Conservation (phyloP, 2,888 invertebrate genomes). For the Elysia crispata region DNA sequence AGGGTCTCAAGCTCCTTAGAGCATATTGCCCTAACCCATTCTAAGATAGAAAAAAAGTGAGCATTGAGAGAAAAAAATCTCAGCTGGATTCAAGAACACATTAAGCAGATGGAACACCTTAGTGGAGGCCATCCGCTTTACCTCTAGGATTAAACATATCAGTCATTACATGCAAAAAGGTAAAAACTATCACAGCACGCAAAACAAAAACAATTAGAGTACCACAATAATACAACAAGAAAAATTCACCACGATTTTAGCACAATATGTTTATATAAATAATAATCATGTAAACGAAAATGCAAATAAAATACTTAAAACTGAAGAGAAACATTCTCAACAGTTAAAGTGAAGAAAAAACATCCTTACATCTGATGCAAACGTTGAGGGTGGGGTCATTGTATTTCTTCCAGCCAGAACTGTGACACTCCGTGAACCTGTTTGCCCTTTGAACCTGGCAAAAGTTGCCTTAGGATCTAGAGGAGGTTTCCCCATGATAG, state of each 20-base stretch:
- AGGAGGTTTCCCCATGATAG: slow-evolving; percentile 53
- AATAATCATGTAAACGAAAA: neutral
- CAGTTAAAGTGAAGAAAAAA: slow-evolving; percentile 10
- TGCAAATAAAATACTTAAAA: neutral
- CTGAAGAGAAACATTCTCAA: neutral
- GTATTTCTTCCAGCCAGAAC: neutral
- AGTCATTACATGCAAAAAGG: too few relatives aligned
- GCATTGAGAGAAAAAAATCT: neutral
- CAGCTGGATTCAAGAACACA: neutral
- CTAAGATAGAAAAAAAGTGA: neutral
- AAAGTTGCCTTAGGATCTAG: slow-evolving; percentile 54
- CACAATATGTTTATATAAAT: neutral
- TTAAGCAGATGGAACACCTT: neutral
- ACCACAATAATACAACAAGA: neutral
- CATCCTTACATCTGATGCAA: slow-evolving; percentile 23
- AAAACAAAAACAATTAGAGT: too few relatives aligned
- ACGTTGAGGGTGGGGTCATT: slow-evolving; percentile 33
- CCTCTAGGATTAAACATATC: too few relatives aligned
- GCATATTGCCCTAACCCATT: neutral
- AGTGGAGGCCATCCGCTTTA: too few relatives aligned
- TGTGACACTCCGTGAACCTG: slow-evolving; percentile 2
- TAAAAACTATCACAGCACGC: too few relatives aligned
- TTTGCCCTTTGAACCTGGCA: slow-evolving; percentile 15
- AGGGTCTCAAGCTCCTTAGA: neutral
- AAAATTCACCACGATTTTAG: neutral